These are phyloP conservation scores for Temnothorax rugatulus DNA, from an alignment of 2,888 invertebrate species.

Conservation along the genomic window DNA sequence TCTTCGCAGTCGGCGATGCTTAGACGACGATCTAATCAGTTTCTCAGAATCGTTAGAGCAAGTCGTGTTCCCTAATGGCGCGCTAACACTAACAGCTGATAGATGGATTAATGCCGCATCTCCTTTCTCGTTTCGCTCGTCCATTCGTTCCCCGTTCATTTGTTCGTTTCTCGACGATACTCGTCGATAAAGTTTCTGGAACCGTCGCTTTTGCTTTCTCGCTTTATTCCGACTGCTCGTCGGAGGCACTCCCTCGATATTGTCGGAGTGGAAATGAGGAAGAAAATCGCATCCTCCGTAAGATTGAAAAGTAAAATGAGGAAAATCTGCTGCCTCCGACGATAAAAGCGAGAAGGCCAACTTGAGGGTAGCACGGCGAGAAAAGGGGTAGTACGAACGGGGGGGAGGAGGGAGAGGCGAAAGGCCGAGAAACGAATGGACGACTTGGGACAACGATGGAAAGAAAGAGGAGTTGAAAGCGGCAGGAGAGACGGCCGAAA, in stretches of 20 bases:
- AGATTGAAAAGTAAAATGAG: conserved; percentile 84
- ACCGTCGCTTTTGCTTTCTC: conserved; percentile 38
- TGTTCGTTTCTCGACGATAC: conserved; percentile 23
- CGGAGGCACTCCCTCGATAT: conserved; percentile 73
- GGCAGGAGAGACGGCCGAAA: too few relatives aligned
- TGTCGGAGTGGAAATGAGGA: conserved; percentile 82
- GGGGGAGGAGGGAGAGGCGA: neutral
- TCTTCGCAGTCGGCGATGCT: neutral
- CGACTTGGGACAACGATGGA: conserved; percentile 42
- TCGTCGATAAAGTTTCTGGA: conserved; percentile 43
- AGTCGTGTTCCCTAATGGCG: conserved; percentile 70
- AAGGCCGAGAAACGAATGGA: conserved; percentile 42
- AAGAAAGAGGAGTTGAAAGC: neutral
- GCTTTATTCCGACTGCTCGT: conserved; percentile 44
- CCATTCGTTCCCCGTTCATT: neutral
- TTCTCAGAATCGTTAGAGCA: conserved; percentile 60
- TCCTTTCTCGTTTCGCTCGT: conserved; percentile 45
- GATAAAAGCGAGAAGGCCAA: conserved; percentile 69
- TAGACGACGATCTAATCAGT: conserved; percentile 22
- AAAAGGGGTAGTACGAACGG: conserved; percentile 43
- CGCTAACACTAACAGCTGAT: conserved; percentile 69
- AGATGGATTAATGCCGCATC: conserved; percentile 67
- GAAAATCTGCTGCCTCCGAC: conserved; percentile 64
- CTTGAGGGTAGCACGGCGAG: conserved; percentile 57
- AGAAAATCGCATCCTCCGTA: conserved; percentile 82